Evolutionary conservation across 2,113 vertebrate genomes (phyloP).

Genomic region (Hucho hucho): DNA sequence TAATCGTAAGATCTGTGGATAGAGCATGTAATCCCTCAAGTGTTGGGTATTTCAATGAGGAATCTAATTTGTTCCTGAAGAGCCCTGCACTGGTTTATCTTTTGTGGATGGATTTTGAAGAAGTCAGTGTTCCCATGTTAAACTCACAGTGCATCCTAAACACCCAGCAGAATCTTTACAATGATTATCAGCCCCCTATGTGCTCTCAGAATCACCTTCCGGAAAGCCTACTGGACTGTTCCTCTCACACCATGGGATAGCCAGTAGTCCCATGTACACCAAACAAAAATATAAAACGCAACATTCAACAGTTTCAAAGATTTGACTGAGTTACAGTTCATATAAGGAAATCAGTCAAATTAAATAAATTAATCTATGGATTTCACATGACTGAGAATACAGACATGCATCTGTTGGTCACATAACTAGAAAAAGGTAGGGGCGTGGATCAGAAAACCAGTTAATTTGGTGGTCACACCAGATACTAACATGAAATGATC

Average conservation of each 20-base stretch:
- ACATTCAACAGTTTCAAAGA: too few species aligned
- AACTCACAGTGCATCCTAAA: too few species aligned
- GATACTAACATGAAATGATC: too few species aligned
- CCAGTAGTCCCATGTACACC: not conserved
- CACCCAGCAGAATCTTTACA: not conserved
- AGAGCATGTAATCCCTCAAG: not conserved
- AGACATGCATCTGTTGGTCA: too few species aligned
- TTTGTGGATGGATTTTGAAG: not conserved
- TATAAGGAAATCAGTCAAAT: too few species aligned
- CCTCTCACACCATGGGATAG: constrained; percentile 3
- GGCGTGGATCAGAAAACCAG: too few species aligned
- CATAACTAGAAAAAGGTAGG: too few species aligned
- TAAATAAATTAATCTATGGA: too few species aligned
- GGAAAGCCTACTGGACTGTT: not conserved
- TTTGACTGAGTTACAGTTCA: too few species aligned
- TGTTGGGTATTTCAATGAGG: not conserved
- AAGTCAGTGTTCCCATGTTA: not conserved
- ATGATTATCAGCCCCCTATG: not conserved
- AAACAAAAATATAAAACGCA: too few species aligned
- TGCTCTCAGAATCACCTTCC: not conserved
- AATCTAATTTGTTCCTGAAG: not conserved
- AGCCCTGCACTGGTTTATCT: not conserved
- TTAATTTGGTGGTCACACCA: too few species aligned
- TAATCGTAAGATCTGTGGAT: not conserved
- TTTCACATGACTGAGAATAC: too few species aligned